Conservation (phyloP, 2,797 vertebrate species). For the Pagetopsis macropterus region DNA sequence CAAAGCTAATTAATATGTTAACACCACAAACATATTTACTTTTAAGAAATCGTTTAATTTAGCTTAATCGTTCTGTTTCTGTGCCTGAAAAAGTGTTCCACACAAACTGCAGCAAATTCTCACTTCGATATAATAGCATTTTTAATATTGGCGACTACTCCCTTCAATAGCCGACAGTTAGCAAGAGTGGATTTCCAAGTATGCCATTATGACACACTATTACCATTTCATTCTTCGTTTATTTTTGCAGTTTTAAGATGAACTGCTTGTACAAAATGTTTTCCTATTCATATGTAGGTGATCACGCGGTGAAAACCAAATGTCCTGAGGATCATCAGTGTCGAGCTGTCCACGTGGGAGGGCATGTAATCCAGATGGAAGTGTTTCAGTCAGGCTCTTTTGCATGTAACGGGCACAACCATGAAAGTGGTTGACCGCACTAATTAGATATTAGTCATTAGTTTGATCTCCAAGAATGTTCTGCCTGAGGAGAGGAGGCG, state of each 20-base stretch:
- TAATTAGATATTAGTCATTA: constrained; percentile 55
- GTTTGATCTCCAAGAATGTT: constrained; percentile 62
- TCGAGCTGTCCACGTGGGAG: constrained; percentile 6
- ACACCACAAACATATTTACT: neutral
- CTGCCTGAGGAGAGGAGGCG: constrained; percentile 48
- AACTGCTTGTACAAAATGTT: neutral
- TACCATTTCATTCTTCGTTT: neutral
- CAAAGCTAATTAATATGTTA: neutral
- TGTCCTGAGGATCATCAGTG: constrained; percentile 6
- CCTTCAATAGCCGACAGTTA: neutral
- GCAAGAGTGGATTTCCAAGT: neutral
- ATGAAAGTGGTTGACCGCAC: constrained; percentile 47
- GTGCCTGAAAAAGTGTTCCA: neutral
- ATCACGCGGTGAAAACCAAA: constrained; percentile 11
- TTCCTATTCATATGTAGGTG: constrained; percentile 8
- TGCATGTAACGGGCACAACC: constrained; percentile 23
- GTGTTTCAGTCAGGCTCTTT: constrained; percentile 24
- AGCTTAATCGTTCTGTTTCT: neutral
- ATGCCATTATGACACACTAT: neutral
- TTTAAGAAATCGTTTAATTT: no score
- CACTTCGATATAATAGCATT: constrained; percentile 8
- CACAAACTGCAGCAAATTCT: neutral
- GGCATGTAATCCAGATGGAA: constrained; percentile 32
- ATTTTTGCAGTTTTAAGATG: neutral
- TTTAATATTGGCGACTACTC: neutral